Conservation (phyloP, 30 jellyfish, hydroid and myxozoan species). For the Turritopsis rubra region DNA sequence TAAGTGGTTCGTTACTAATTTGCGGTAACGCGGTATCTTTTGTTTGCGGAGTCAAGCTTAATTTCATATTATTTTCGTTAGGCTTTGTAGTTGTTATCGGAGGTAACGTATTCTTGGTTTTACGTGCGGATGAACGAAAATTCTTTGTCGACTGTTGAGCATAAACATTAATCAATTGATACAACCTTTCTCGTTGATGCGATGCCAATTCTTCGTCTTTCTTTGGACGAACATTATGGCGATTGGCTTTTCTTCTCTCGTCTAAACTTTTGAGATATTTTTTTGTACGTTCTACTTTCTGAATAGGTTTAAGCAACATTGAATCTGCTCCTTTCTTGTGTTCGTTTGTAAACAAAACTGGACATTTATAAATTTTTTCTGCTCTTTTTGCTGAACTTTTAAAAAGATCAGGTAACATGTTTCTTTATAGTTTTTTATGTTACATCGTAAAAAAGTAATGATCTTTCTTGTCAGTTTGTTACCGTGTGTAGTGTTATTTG, state of each 20-base stretch:
- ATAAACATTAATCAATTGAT: background rate
- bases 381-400: background rate
- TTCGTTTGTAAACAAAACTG: background rate
- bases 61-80: background rate
- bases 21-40: background rate
- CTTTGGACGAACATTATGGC: background rate
- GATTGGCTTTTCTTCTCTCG: background rate
- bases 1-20: background rate
- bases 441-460: background rate
- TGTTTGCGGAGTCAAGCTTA: too few relatives aligned
- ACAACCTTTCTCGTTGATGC: background rate
- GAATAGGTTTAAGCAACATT: background rate
- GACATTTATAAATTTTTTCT: background rate
- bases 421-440: background rate
- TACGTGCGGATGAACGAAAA: background rate
- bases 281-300: background rate
- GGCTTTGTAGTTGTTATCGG: background rate
- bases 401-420: background rate
- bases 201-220: background rate
- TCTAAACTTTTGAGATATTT: background rate
- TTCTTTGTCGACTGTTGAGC: background rate
- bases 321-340: background rate
- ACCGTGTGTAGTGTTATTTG: background rate
- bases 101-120: background rate
- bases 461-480: background rate